Evolutionary conservation across 2,888 invertebrate species (phyloP).

Genomic region (Idaea aversata): DNA sequence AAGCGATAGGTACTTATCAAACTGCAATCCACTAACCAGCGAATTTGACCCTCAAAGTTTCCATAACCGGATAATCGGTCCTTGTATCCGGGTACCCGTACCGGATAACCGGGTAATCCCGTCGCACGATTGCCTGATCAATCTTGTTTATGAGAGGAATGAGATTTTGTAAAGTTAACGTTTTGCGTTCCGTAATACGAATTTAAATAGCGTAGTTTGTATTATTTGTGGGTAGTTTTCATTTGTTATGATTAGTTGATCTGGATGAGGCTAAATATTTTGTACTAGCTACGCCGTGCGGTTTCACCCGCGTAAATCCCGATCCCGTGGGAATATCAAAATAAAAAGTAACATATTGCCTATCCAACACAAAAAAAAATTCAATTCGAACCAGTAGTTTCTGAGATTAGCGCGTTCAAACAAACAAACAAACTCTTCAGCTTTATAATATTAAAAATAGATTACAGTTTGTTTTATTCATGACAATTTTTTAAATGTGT

Average conservation of each 20-base stretch:
- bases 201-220: neutral
- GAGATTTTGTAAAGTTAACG: slow-evolving; percentile 4
- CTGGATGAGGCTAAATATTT: neutral
- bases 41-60: slow-evolving; percentile 13
- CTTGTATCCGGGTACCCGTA: neutral
- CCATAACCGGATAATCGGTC: slow-evolving; percentile 22
- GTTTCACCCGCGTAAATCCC: too few relatives aligned
- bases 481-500: too few relatives aligned
- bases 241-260: neutral
- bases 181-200: neutral
- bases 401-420: too few relatives aligned
- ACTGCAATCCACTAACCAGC: neutral
- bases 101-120: slow-evolving; percentile 15
- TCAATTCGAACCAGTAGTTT: too few relatives aligned
- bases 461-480: too few relatives aligned
- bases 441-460: too few relatives aligned
- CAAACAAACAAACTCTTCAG: too few relatives aligned
- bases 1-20: neutral
- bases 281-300: too few relatives aligned
- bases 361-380: too few relatives aligned
- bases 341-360: too few relatives aligned
- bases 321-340: too few relatives aligned
- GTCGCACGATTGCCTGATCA: slow-evolving; percentile 30
- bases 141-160: slow-evolving; percentile 30
- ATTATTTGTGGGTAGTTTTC: neutral